These are phyloP conservation scores for Corvus hawaiiensis DNA, from an alignment of 2,113 vertebrate species.

Conservation along the genomic window DNA sequence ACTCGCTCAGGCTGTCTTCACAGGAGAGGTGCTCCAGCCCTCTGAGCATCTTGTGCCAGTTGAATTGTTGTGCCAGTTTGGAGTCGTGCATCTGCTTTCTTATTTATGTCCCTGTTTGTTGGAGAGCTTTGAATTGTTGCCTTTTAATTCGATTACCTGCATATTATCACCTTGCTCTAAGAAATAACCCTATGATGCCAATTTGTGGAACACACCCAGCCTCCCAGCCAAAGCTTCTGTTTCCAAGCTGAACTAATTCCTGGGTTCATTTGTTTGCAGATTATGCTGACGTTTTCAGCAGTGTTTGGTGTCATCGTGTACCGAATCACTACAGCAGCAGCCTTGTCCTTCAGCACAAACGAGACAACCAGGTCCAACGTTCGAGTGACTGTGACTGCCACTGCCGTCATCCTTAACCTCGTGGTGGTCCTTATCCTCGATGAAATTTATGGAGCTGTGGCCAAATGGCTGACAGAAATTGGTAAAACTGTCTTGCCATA, in stretches of 20 bases:
- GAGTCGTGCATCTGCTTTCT: background rate
- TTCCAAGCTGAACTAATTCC: background rate
- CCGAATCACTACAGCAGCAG: conserved; percentile 86
- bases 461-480: conserved; percentile 94
- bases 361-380: conserved; percentile 84
- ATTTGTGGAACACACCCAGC: background rate
- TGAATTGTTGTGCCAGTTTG: background rate
- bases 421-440: conserved; percentile 93
- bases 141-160: background rate
- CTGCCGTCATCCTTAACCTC: conserved; percentile 95
- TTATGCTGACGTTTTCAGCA: conserved; percentile 87
- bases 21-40: background rate
- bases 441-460: conserved; percentile 93
- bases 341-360: conserved; percentile 87
- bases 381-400: conserved; percentile 90
- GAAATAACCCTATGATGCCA: background rate
- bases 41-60: background rate
- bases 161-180: background rate
- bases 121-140: background rate
- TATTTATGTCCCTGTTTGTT: background rate
- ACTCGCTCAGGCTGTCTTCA: background rate
- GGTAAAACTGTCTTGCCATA: conserved; percentile 67
- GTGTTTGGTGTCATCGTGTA: conserved; percentile 93
- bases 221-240: background rate
- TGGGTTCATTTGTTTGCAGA: conserved; percentile 61